Base-by-base conservation (phyloP, 2,797 vertebrate species). In the Hemibagrus guttatus region DNA sequence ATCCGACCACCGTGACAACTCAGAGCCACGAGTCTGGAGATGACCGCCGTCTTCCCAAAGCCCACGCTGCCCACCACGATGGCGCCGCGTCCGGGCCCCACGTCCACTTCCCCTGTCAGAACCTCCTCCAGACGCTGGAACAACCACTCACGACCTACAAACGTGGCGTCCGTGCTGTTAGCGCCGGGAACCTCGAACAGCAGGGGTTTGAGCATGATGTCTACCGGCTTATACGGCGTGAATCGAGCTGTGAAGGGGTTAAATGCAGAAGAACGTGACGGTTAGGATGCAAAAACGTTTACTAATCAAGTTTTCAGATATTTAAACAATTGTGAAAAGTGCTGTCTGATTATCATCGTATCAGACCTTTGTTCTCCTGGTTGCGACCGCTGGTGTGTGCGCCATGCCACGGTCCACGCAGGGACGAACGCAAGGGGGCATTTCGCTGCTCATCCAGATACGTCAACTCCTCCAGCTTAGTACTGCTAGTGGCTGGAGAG, bases 181-280 rank as follows among this genome's bases (percentile, higher is more conserved):
- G 98, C 94, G 89, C 97, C 98, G 4, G 98, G 98, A 79, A 99
- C 97, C 93, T 99, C 98, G 26, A 99, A 99, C 90, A 99, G 92
- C 72, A 99, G 93, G 0, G 98, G 98, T 93, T 99, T 99, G 74
- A 99, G 94, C 95, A 99, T 95, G 93, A 99, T 98, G 93, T 99
- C 98, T 52, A 96, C 96, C 85, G 97, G 97, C 91, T 98, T 99
- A 91, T 98, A 98, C 54, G 97, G 96, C 87, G 96, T 94, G 93
- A 99, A 94, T 87, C 96, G 97, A 92, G 95, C 98, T 99, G 63
- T 6, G 91, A 46, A 88, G 4, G 63, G 64, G 74, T 13, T 21
- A 82, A 83, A 52, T 58, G 72, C 26, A 35, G 39, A 75, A 74
- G 39, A 75, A 74, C 4, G 39, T 61, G 35, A 71, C 4, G n/a